Evolutionary conservation across 2,797 vertebrate genomes (phyloP).

Genomic region (Mus minutoides): DNA sequence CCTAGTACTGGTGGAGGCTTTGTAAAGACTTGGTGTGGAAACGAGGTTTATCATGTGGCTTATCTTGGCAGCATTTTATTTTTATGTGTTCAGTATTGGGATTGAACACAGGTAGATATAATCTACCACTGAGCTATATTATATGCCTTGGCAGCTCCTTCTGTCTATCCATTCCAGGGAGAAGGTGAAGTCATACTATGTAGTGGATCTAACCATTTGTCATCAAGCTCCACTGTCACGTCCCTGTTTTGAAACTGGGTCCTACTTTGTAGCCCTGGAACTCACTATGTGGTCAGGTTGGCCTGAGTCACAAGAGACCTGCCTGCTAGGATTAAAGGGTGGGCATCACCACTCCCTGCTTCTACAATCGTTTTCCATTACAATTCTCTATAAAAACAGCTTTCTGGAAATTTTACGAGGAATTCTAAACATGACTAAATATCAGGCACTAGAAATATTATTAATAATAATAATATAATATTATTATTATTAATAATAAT

Average conservation of each 20-base stretch:
- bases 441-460: not conserved
- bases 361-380: not conserved
- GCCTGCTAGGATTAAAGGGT: not conserved
- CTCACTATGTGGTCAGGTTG: not conserved
- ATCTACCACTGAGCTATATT: not conserved
- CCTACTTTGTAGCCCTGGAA: not conserved
- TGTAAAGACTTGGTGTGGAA: not conserved
- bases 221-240: not conserved
- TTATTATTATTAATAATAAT: too few species aligned
- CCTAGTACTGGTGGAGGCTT: not conserved
- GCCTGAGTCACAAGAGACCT: not conserved
- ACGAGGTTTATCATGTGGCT: not conserved
- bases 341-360: not conserved
- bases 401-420: not conserved
- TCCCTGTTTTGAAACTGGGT: not conserved
- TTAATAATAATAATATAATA: too few species aligned
- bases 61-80: not conserved
- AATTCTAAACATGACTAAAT: conserved; percentile 1
- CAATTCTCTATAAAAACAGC: not conserved
- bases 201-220: not conserved
- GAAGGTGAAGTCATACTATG: accelerated
- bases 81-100: not conserved
- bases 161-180: not conserved
- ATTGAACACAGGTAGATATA: not conserved
- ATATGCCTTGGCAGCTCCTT: not conserved